phyloP scores from a whole-genome alignment of 2,888 invertebrate species.

The Sylvicola cinctus region DNA sequence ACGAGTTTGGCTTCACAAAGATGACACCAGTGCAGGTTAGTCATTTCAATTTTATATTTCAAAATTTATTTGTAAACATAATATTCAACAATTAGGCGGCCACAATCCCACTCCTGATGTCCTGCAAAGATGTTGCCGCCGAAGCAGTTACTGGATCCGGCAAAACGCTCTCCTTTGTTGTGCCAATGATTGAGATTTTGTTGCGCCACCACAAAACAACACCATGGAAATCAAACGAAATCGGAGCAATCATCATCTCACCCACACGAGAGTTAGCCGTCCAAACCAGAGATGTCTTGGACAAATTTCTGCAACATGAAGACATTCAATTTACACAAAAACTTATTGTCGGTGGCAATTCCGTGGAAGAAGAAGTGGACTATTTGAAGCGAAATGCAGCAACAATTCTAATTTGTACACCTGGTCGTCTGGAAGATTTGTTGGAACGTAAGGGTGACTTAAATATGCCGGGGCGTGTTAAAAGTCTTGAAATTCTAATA shows the following conservation, averaged over 20 bases:
- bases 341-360: constrained; percentile 61
- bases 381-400: constrained; percentile 45
- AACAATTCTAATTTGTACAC: constrained; percentile 84
- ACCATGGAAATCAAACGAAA: constrained; percentile 47
- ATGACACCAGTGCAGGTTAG: constrained; percentile 37
- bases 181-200: constrained; percentile 79
- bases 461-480: constrained; percentile 49
- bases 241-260: constrained; percentile 79
- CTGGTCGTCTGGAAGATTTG: constrained; percentile 80
- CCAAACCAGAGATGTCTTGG: constrained; percentile 58
- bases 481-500: constrained; percentile 73
- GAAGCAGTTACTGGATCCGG: constrained; percentile 99
- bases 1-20: constrained; percentile 26
- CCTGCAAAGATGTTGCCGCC: constrained; percentile 89
- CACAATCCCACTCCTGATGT: constrained; percentile 69
- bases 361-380: constrained; percentile 49
- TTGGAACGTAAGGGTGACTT: constrained; percentile 46
- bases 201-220: constrained; percentile 35
- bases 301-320: constrained; percentile 29
- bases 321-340: constrained; percentile 32
- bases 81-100: constrained; percentile 46
- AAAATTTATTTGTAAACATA: background rate
- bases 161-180: constrained; percentile 87
- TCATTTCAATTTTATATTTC: background rate
- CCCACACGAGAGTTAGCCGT: constrained; percentile 89